Percentiles rank a stretch among this genome's conserved stretches.
Evolutionary conservation across 2,888 invertebrate species (phyloP).

Genomic region (Anoplius nigerrimus): DNA sequence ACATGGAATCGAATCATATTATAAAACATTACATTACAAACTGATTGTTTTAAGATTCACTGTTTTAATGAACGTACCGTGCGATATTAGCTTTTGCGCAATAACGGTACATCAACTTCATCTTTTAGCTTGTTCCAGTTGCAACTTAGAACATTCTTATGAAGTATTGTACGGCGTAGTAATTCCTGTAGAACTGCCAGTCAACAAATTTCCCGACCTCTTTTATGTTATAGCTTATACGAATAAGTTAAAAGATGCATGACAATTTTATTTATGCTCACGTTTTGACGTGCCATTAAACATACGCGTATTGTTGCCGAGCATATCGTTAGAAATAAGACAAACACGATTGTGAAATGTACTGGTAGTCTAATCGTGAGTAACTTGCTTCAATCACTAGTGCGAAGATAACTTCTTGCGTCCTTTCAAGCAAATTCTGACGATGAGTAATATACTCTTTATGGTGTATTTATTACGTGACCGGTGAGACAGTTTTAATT

Average conservation of each 20-base stretch:
- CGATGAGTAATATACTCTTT: background rate
- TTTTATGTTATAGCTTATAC: slow-evolving; percentile 43
- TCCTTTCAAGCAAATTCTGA: background rate
- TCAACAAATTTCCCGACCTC: slow-evolving; percentile 13
- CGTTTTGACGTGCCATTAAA: slow-evolving; percentile 37
- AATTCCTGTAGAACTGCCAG: slow-evolving; percentile 30
- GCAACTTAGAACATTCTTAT: slow-evolving; percentile 29
- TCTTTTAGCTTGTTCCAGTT: background rate
- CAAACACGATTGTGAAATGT: slow-evolving; percentile 29
- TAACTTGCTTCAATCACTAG: background rate
- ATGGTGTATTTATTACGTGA: background rate
- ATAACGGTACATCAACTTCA: too few species aligned
- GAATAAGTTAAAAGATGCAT: slow-evolving; percentile 38
- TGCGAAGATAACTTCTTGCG: background rate
- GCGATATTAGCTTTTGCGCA: too few species aligned
- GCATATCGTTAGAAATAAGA: slow-evolving; percentile 38
- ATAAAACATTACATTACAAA: background rate
- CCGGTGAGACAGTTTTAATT: background rate
- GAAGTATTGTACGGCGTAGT: slow-evolving; percentile 38
- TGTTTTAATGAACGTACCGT: too few species aligned
- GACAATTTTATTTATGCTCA: slow-evolving; percentile 34
- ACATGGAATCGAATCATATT: background rate
- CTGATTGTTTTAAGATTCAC: too few species aligned
- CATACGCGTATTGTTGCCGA: slow-evolving; percentile 23
- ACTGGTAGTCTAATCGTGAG: slow-evolving; percentile 42